Conservation (phyloP, 2,797 vertebrate species). For the Agapornis canus region DNA sequence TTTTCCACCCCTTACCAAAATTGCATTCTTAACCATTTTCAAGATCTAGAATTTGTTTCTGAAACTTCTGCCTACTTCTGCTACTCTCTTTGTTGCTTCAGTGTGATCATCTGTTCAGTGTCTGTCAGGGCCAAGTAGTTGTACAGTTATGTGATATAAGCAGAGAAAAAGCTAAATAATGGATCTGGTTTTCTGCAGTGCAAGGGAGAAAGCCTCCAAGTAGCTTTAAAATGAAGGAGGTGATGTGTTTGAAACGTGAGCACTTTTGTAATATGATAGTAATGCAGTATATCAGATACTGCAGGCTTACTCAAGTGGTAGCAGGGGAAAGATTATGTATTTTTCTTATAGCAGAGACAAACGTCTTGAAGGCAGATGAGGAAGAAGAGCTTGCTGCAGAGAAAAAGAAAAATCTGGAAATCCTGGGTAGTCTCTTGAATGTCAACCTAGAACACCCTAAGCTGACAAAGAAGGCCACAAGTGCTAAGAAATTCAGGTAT, state of each 20-base stretch:
- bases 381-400: slow-evolving; percentile 85
- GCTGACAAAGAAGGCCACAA: slow-evolving; percentile 67
- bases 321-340: not conserved
- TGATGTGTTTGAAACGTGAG: not conserved
- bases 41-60: not conserved
- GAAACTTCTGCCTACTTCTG: not conserved
- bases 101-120: not conserved
- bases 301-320: not conserved
- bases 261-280: not conserved
- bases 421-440: slow-evolving; percentile 85
- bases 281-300: not conserved
- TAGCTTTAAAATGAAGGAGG: not conserved
- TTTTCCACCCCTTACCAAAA: rapidly evolving
- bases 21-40: not conserved
- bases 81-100: not conserved
- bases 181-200: not conserved
- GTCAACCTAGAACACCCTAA: slow-evolving; percentile 63
- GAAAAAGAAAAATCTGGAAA: slow-evolving; percentile 87
- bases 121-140: not conserved
- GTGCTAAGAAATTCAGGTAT: slow-evolving; percentile 89
- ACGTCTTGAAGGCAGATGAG: slow-evolving; percentile 35
- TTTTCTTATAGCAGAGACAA: slow-evolving; percentile 56
- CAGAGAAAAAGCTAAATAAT: not conserved
- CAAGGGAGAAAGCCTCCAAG: not conserved
- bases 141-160: not conserved